Base-by-base conservation (phyloP, 2,113 vertebrate species). In the Rhinolophus ferrumequinum region DNA sequence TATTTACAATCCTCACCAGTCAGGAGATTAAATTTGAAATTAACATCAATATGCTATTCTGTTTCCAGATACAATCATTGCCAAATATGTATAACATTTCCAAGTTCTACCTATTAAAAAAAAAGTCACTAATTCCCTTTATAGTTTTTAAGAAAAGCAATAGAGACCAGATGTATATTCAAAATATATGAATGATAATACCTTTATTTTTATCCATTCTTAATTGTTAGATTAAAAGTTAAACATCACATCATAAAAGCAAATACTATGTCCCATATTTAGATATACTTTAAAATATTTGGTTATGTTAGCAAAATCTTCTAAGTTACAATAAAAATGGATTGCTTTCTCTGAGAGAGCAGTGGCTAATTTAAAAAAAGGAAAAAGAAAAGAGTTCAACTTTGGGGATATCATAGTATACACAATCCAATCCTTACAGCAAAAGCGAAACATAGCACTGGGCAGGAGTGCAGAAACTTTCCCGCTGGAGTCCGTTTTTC, bases 141-240 rank as follows among this genome's bases (percentile, higher is more conserved):
- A 69, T 41, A 24, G n/a, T 81, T 95, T 56, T 26, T 38, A 92
- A 47, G n/a, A 85, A 80, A 90, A 62, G 16, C 47, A 66, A 67
- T 38, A 41, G 67, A 70, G 22, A 69, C 5, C 60, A 28, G 8
- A 21, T 64, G 18, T 54, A 41, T 90, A 85, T 77, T 93, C 22
- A 82, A 18, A 83, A 58, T 30, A 70, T 11, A 83, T 50, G 10
- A 44, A 66, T 90, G 85, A 97, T 85, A 97, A 90, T 96, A 96
- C 7, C 15, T 96, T 97, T 95, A 89, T 70, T 96, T 97, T 97
- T 91, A 97, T 85, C 69, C 44, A 95, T 92, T 96, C 76, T 96
- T 97, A 97, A 98, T 97, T 97, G 33, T 83, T 97, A 87, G 54
- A 96, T 96, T 92, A 82, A 95, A 89, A 97, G 92, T 93, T 96